Conservation (phyloP, 1,140 invertebrate species). For the Elysia chlorotica region DNA sequence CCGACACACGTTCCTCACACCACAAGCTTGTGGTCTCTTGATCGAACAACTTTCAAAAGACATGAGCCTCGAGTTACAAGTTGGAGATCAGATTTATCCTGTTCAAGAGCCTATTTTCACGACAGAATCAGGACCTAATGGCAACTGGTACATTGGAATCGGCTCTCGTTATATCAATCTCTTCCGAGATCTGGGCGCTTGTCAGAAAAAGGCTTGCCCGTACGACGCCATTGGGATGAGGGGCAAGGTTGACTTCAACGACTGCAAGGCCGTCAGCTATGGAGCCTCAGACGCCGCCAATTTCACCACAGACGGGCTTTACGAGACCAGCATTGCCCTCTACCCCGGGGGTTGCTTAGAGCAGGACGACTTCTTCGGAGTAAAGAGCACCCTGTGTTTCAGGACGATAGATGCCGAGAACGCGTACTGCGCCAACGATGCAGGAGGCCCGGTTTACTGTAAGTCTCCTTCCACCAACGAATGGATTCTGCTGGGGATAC, state of each 20-base stretch:
- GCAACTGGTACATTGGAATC: neutral
- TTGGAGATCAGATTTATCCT: neutral
- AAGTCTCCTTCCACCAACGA: neutral
- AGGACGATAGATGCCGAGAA: neutral
- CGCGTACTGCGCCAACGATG: neutral
- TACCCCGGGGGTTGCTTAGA: neutral
- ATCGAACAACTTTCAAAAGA: neutral
- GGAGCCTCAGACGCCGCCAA: neutral
- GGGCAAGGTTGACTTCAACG: slow-evolving; percentile 3
- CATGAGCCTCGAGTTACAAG: neutral
- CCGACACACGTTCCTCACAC: neutral
- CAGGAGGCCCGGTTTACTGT: neutral
- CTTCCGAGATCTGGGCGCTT: neutral
- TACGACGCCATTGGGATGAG: neutral
- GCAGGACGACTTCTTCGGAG: neutral
- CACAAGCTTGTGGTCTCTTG: neutral
- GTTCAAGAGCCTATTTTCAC: neutral
- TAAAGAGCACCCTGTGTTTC: neutral
- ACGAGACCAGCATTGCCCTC: neutral
- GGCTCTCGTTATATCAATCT: neutral
- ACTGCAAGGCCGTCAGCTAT: slow-evolving; percentile 1
- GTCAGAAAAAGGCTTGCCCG: neutral
- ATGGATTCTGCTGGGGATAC: neutral
- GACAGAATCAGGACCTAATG: neutral
- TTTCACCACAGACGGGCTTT: neutral